phyloP scores from a whole-genome alignment of 2,888 invertebrate species.

The Chrysina gloriosa region DNA sequence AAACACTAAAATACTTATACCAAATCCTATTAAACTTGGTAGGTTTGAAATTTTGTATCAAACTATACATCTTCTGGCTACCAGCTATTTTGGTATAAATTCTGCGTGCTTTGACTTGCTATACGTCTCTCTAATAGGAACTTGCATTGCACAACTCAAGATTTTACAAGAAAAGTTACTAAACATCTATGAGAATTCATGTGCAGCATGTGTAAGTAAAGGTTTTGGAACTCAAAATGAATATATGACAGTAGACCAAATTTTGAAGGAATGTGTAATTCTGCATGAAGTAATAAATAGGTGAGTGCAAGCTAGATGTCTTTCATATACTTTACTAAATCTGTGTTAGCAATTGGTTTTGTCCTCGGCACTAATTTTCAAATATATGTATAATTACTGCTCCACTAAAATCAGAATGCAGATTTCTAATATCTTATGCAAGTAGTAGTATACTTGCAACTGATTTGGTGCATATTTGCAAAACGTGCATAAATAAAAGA shows the following conservation, averaged over 20 bases:
- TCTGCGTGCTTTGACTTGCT: constrained; percentile 26
- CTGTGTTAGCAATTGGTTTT: not conserved
- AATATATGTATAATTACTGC: too few relatives aligned
- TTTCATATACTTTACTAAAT: not conserved
- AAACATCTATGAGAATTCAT: not conserved
- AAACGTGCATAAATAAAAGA: too few relatives aligned
- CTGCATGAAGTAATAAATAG: constrained; percentile 4
- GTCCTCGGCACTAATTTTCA: too few relatives aligned
- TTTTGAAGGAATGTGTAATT: not conserved
- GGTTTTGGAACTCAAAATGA: not conserved
- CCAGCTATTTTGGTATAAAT: constrained; percentile 6
- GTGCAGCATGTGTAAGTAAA: not conserved
- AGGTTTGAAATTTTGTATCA: not conserved
- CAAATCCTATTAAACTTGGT: not conserved
- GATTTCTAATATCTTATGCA: too few relatives aligned
- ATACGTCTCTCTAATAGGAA: constrained; percentile 16
- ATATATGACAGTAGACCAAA: not conserved
- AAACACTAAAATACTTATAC: not conserved
- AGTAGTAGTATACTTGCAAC: too few relatives aligned
- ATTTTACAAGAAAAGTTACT: constrained; percentile 1
- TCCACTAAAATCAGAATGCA: too few relatives aligned
- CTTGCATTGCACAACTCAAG: constrained; percentile 20
- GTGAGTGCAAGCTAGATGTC: not conserved
- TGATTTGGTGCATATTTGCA: too few relatives aligned
- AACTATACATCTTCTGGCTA: not conserved